These are phyloP conservation scores for Tigriopus japonicus DNA, from an alignment of 1,140 invertebrate genomes.

Conservation along the genomic window DNA sequence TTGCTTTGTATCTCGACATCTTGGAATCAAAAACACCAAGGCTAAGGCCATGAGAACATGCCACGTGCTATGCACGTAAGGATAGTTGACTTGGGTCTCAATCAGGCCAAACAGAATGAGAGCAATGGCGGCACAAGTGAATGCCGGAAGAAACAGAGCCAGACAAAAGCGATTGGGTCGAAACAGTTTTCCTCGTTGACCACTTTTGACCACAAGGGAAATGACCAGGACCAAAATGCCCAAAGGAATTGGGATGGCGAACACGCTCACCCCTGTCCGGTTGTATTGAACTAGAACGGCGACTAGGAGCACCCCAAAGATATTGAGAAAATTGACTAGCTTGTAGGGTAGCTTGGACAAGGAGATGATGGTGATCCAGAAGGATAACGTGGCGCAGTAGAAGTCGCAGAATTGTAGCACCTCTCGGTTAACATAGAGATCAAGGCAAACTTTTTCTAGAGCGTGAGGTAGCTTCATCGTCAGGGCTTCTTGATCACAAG, in stretches of 20 bases:
- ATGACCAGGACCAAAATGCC: conserved; percentile 39
- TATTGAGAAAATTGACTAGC: conserved; percentile 45
- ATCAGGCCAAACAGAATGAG: conserved; percentile 60
- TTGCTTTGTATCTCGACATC: too few relatives aligned
- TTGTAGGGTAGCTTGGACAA: conserved; percentile 51
- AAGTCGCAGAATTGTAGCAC: conserved; percentile 72
- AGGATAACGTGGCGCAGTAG: conserved; percentile 63
- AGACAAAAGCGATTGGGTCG: conserved; percentile 21
- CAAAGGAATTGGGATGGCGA: conserved; percentile 47
- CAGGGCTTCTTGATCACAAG: conserved; percentile 32
- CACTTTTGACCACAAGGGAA: conserved; percentile 27
- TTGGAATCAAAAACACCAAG: conserved; percentile 56
- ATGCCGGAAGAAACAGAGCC: conserved; percentile 45
- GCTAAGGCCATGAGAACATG: conserved; percentile 62
- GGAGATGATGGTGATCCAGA: conserved; percentile 76
- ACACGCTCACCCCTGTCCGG: conserved; percentile 58
- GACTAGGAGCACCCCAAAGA: conserved; percentile 50
- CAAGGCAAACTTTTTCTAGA: not conserved
- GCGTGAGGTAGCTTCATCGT: not conserved
- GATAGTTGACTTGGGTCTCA: conserved; percentile 46
- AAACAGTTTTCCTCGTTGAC: conserved; percentile 6
- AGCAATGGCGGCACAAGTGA: conserved; percentile 43
- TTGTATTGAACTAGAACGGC: conserved; percentile 63
- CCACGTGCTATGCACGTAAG: conserved; percentile 74
- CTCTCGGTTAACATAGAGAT: conserved; percentile 9